phyloP scores from a whole-genome alignment of 2,113 vertebrate species.

The Clarias magur region DNA sequence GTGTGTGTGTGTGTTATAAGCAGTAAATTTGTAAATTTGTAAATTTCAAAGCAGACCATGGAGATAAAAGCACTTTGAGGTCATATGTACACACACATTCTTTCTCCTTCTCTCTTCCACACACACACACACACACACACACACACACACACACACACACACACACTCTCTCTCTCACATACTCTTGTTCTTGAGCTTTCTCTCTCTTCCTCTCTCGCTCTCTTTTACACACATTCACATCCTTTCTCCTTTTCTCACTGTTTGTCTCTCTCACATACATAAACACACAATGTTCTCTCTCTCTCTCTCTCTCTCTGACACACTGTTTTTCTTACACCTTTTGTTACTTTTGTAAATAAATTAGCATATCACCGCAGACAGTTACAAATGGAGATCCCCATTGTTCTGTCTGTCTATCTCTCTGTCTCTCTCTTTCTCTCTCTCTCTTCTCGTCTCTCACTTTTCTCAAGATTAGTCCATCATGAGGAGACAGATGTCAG shows the following conservation, averaged over 20 bases:
- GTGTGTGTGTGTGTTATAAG: neutral
- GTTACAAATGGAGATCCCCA: conserved; percentile 35
- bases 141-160: neutral
- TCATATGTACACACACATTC: neutral
- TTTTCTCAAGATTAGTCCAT: neutral
- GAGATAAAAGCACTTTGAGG: neutral
- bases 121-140: neutral
- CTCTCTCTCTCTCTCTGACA: neutral
- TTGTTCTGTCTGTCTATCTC: neutral
- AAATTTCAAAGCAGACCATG: conserved; percentile 1
- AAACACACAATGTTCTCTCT: no score
- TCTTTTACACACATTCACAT: neutral
- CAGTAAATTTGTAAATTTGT: no score
- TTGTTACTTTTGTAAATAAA: conserved; percentile 36
- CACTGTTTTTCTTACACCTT: conserved; percentile 1
- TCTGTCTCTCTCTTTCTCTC: neutral
- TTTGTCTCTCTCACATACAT: neutral
- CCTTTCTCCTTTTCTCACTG: neutral
- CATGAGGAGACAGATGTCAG: neutral
- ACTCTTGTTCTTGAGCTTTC: neutral
- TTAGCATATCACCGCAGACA: conserved; percentile 33
- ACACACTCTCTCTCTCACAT: neutral
- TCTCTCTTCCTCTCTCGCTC: neutral
- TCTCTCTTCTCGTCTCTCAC: neutral
- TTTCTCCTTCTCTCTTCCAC: neutral